phyloP scores from a whole-genome alignment of 2,797 vertebrate species.

The Enteromius paludinosus region DNA sequence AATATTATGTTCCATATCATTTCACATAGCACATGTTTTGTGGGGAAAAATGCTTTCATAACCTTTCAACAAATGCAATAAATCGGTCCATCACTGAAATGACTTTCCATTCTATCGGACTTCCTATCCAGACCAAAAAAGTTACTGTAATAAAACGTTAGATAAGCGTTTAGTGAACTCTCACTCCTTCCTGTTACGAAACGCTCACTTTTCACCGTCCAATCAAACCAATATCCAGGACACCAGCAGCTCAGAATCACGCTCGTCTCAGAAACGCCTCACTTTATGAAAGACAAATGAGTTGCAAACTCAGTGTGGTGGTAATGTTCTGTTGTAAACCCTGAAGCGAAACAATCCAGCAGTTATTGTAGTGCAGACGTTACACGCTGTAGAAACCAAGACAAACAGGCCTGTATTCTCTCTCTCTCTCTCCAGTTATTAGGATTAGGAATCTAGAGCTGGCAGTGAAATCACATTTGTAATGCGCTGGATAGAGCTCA shows the following conservation, averaged over 20 bases:
- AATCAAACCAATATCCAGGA: background rate
- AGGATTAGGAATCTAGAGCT: slow-evolving; percentile 29
- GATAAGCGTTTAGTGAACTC: background rate
- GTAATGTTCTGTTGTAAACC: background rate
- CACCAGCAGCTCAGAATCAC: background rate
- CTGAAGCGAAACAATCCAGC: background rate
- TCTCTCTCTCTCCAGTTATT: background rate
- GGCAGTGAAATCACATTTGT: slow-evolving; percentile 25
- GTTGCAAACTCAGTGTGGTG: background rate
- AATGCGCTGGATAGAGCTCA: slow-evolving; percentile 5
- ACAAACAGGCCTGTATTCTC: background rate
- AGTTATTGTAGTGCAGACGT: background rate
- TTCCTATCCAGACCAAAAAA: background rate
- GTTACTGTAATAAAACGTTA: background rate
- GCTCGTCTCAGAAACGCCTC: background rate
- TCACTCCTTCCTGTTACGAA: background rate
- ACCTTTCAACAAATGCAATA: background rate
- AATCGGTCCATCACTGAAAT: background rate
- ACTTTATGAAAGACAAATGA: background rate
- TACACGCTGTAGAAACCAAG: background rate
- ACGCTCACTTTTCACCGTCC: background rate
- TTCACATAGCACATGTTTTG: too few relatives aligned
- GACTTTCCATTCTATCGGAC: background rate
- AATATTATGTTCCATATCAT: too few relatives aligned
- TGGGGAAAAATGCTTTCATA: background rate